Conservation (phyloP, 1,140 invertebrate species). For the Acarapis woodi region DNA sequence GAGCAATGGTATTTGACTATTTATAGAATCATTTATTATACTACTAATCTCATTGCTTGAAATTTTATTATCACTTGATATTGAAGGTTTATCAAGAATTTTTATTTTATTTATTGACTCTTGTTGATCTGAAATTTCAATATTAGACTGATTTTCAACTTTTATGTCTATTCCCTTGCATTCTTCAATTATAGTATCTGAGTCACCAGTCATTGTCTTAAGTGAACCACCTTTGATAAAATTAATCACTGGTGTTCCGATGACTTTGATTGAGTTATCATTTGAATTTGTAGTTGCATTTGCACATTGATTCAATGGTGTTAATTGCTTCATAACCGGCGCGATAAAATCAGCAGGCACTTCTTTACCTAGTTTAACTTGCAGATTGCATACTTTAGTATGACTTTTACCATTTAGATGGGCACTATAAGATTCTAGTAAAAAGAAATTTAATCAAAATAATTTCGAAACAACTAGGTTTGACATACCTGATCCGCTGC, state of each 20-base stretch:
- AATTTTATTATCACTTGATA: no score
- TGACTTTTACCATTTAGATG: slow-evolving; percentile 92
- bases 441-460: no score
- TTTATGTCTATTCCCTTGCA: no score
- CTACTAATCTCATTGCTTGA: no score
- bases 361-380: slow-evolving; percentile 84
- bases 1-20: background rate
- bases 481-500: no score
- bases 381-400: slow-evolving; percentile 75
- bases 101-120: no score
- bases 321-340: slow-evolving; percentile 28
- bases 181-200: no score
- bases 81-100: no score
- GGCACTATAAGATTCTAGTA: slow-evolving; percentile 86
- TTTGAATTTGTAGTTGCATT: slow-evolving; percentile 29
- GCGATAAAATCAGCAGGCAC: slow-evolving; percentile 83
- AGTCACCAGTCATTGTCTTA: slow-evolving; percentile 1
- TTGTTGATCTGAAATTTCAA: background rate
- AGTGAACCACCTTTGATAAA: slow-evolving; percentile 5
- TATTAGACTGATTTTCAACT: background rate
- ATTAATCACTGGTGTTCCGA: slow-evolving; percentile 3
- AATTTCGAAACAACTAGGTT: no score
- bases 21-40: slow-evolving; percentile 16
- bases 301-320: slow-evolving; percentile 16
- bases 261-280: slow-evolving; percentile 4